These are phyloP conservation scores for Blastobasis adustella DNA, from an alignment of 2,888 invertebrate genomes.

Conservation along the genomic window DNA sequence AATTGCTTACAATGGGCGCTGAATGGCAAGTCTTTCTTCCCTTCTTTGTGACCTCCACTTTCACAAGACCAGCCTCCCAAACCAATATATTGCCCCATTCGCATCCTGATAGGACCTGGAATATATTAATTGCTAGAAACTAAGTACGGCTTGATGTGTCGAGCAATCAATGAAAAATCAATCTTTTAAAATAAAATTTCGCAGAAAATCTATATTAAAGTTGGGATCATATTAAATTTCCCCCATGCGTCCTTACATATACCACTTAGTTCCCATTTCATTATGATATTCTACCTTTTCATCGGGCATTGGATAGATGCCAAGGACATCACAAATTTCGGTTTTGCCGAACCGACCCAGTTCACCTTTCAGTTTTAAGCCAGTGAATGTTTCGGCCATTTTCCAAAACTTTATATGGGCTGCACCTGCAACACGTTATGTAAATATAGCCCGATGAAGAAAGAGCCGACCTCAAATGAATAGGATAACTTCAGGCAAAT, in stretches of 20 bases:
- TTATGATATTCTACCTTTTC: slow-evolving; percentile 78
- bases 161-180: too few species aligned
- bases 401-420: slow-evolving; percentile 95
- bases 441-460: too few species aligned
- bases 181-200: too few species aligned
- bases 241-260: not conserved
- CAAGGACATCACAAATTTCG: slow-evolving; percentile 91
- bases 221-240: not conserved
- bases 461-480: too few species aligned
- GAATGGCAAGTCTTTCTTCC: slow-evolving; percentile 83
- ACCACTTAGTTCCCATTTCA: not conserved
- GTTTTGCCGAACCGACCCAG: slow-evolving; percentile 94
- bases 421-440: slow-evolving; percentile 56
- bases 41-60: slow-evolving; percentile 85
- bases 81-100: slow-evolving; percentile 94
- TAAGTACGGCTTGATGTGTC: too few species aligned
- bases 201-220: too few species aligned
- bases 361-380: slow-evolving; percentile 90
- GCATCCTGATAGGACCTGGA: slow-evolving; percentile 86
- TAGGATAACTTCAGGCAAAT: too few species aligned
- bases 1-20: slow-evolving; percentile 76
- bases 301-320: slow-evolving; percentile 89
- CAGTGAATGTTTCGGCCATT: slow-evolving; percentile 93
- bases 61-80: slow-evolving; percentile 93
- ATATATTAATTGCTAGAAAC: not conserved